Evolutionary conservation across 2,113 vertebrate genomes (phyloP).

Genomic region (Seriola dumerili): DNA sequence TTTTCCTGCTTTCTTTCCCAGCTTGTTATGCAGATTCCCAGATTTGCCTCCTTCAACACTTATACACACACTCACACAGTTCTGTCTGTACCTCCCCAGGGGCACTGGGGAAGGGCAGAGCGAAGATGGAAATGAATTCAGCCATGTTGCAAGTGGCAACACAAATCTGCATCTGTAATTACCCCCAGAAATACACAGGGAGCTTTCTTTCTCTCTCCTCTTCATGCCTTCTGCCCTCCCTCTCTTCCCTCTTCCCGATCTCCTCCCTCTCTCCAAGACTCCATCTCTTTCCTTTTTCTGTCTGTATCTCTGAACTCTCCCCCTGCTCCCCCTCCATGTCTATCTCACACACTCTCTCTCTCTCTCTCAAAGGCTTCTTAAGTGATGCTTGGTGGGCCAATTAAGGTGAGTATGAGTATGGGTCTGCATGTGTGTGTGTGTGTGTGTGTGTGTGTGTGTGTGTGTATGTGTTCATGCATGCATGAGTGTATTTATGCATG

Average conservation of each 20-base stretch:
- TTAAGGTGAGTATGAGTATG: slow-evolving; percentile 84
- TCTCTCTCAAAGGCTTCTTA: slow-evolving; percentile 86
- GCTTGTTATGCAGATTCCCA: slow-evolving; percentile 85
- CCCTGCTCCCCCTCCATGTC: slow-evolving; percentile 65
- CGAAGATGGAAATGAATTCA: slow-evolving; percentile 88
- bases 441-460: slow-evolving; percentile 45
- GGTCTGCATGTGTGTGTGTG: slow-evolving; percentile 50
- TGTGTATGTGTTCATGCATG: slow-evolving; percentile 67
- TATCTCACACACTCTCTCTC: slow-evolving; percentile 78
- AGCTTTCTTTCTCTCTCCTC: slow-evolving; percentile 69
- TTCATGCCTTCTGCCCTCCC: slow-evolving; percentile 65
- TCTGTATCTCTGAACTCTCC: slow-evolving; percentile 71
- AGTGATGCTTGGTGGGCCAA: slow-evolving; percentile 87
- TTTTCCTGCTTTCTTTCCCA: slow-evolving; percentile 70
- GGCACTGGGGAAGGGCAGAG: slow-evolving; percentile 84
- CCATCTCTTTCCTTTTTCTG: slow-evolving; percentile 63
- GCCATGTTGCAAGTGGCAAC: slow-evolving; percentile 88
- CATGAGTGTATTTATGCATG: slow-evolving; percentile 80
- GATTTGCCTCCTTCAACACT: slow-evolving; percentile 76
- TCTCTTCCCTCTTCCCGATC: slow-evolving; percentile 53
- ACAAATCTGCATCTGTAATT: slow-evolving; percentile 90
- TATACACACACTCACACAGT: slow-evolving; percentile 52
- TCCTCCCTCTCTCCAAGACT: slow-evolving; percentile 68
- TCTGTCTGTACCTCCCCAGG: slow-evolving; percentile 82
- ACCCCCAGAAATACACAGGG: slow-evolving; percentile 84